Evolutionary conservation across 2,888 invertebrate genomes (phyloP).

Genomic region (Latrodectus elegans): DNA sequence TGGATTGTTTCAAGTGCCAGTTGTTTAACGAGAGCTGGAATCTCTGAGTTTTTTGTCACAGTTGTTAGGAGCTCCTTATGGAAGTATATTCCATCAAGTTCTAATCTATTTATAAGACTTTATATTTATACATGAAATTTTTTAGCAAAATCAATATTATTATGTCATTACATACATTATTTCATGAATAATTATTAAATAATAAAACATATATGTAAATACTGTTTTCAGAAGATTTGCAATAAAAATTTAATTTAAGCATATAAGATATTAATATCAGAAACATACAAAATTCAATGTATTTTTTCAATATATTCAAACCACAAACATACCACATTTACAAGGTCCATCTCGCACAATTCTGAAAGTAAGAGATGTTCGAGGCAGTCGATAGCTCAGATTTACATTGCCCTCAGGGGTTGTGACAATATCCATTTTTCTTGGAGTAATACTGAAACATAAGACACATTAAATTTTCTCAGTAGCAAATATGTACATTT

Average conservation of each 20-base stretch:
- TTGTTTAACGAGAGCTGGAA: no score
- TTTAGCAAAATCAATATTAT: no score
- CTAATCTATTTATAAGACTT: no score
- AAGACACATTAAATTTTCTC: not conserved
- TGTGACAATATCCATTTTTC: conserved; percentile 84
- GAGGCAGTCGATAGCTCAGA: conserved; percentile 77
- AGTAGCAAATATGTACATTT: no score
- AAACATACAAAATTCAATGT: no score
- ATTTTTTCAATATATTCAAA: not conserved
- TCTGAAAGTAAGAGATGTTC: conserved; percentile 92
- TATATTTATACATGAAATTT: no score
- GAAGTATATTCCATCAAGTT: no score
- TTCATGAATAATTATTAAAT: not conserved
- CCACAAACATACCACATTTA: conserved; percentile 76
- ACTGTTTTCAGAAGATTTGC: not conserved
- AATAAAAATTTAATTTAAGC: not conserved
- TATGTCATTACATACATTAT: not conserved
- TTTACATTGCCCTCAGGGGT: conserved; percentile 77
- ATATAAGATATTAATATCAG: not conserved
- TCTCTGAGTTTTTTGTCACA: no score
- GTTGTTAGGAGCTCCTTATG: no score
- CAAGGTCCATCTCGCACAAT: conserved; percentile 79
- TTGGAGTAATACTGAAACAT: conserved; percentile 81
- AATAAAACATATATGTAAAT: not conserved
- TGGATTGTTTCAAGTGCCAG: no score